phyloP scores from a whole-genome alignment of 2,888 invertebrate genomes.

The Beris chalybata region DNA sequence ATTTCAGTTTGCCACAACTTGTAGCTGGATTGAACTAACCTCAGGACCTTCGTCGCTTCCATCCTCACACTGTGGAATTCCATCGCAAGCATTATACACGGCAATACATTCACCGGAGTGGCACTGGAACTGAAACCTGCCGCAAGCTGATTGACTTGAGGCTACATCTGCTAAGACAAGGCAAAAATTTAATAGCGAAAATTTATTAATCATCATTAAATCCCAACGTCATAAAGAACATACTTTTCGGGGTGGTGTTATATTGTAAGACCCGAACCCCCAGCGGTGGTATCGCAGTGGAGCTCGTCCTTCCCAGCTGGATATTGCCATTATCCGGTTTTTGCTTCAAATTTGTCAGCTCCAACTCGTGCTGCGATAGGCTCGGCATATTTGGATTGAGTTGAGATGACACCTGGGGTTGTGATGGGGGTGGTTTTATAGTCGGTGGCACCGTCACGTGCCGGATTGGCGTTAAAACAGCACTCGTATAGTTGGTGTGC shows the following conservation, averaged over 20 bases:
- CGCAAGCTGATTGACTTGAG: slow-evolving; percentile 59
- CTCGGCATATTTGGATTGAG: slow-evolving; percentile 6
- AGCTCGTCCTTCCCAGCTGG: slow-evolving; percentile 46
- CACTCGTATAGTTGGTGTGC: slow-evolving; percentile 86
- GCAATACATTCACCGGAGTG: slow-evolving; percentile 90
- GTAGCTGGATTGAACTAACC: slow-evolving; percentile 52
- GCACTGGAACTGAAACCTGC: slow-evolving; percentile 86
- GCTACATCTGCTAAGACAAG: neutral
- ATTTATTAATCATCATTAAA: neutral
- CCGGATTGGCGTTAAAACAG: slow-evolving; percentile 72
- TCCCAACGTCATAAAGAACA: neutral
- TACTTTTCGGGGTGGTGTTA: slow-evolving; percentile 32
- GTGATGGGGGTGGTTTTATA: slow-evolving; percentile 41
- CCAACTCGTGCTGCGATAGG: slow-evolving; percentile 55
- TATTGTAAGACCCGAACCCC: slow-evolving; percentile 26
- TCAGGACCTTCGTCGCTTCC: slow-evolving; percentile 90
- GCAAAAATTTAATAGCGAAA: neutral
- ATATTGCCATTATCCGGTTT: slow-evolving; percentile 47
- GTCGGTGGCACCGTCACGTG: slow-evolving; percentile 43
- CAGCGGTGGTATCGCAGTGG: slow-evolving; percentile 34
- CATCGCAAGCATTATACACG: slow-evolving; percentile 92
- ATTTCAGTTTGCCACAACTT: neutral
- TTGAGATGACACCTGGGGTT: slow-evolving; percentile 36
- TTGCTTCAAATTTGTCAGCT: slow-evolving; percentile 53
- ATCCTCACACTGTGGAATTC: slow-evolving; percentile 88